phyloP scores from a whole-genome alignment of 1,140 invertebrate genomes.

The Palaemon carinicauda region DNA sequence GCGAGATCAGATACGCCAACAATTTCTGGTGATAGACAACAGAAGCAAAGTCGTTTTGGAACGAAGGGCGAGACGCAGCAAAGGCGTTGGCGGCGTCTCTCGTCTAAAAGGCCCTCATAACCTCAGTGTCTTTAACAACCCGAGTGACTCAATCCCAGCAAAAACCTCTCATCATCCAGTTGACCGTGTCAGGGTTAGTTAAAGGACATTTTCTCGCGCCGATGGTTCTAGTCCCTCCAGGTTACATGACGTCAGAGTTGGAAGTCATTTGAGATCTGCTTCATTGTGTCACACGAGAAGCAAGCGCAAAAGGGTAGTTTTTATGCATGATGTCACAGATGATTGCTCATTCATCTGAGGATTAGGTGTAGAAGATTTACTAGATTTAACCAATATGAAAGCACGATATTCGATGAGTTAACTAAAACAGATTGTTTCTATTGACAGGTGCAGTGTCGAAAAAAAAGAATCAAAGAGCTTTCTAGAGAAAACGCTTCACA shows the following conservation, averaged over 20 bases:
- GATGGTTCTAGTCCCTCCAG: not conserved
- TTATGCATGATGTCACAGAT: too few relatives aligned
- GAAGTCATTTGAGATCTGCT: not conserved
- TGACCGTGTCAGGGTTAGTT: conserved; percentile 29
- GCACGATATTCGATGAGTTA: too few relatives aligned
- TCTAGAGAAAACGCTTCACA: too few relatives aligned
- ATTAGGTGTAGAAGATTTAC: too few relatives aligned
- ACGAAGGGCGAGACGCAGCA: not conserved
- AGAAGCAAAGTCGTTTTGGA: not conserved
- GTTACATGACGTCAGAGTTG: not conserved
- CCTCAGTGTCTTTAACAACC: conserved; percentile 43
- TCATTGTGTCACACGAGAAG: not conserved
- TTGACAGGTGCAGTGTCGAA: too few relatives aligned
- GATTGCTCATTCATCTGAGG: too few relatives aligned
- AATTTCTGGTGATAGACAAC: too few relatives aligned
- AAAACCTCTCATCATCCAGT: conserved; percentile 46
- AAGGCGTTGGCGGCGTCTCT: not conserved
- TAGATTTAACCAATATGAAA: too few relatives aligned
- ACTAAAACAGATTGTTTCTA: too few relatives aligned
- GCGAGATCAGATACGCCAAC: too few relatives aligned
- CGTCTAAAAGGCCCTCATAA: conserved; percentile 22
- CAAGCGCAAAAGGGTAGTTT: too few relatives aligned
- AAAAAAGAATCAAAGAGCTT: too few relatives aligned
- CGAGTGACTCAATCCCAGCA: conserved; percentile 48
- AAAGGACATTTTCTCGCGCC: conserved; percentile 10